Percentiles rank a stretch among this genome's conserved stretches.
Evolutionary conservation across 2,113 vertebrate species (phyloP).

Genomic region (Acrocephalus arundinaceus): DNA sequence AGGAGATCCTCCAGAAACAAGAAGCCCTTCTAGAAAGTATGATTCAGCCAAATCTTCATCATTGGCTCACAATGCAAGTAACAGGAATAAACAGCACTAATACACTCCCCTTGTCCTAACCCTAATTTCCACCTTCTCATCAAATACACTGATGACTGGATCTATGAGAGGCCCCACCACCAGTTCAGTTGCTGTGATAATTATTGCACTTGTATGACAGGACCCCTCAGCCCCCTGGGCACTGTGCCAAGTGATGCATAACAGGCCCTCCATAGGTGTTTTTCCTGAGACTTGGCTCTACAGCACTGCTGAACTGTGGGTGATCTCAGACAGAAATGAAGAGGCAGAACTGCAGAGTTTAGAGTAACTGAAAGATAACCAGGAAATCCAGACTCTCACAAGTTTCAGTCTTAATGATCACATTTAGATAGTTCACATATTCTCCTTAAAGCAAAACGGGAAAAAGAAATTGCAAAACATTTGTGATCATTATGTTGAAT

Average conservation of each 20-base stretch:
- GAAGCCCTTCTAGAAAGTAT: not conserved
- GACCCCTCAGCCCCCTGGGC: not conserved
- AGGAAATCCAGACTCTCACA: not conserved
- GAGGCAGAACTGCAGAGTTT: not conserved
- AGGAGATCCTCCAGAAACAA: not conserved
- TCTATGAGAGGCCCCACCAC: not conserved
- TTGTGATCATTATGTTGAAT: not conserved
- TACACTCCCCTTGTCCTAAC: not conserved
- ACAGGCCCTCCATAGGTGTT: not conserved
- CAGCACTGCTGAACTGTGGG: not conserved
- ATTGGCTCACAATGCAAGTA: not conserved
- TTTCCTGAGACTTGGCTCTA: not conserved
- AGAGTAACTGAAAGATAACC: not conserved
- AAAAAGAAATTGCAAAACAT: not conserved
- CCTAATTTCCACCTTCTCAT: not conserved
- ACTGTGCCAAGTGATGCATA: not conserved
- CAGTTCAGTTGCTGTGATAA: not conserved
- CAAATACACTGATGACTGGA: not conserved
- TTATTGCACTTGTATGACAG: not conserved
- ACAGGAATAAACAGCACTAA: not conserved
- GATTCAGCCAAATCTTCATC: constrained; percentile 18
- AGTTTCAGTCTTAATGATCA: constrained; percentile 10
- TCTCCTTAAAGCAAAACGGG: not conserved
- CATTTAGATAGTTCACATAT: not conserved
- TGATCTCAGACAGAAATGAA: not conserved